Percentiles rank a stretch among this genome's conserved stretches.
phyloP scores from a whole-genome alignment of 2,888 invertebrate species.

The Dynastes maya region DNA sequence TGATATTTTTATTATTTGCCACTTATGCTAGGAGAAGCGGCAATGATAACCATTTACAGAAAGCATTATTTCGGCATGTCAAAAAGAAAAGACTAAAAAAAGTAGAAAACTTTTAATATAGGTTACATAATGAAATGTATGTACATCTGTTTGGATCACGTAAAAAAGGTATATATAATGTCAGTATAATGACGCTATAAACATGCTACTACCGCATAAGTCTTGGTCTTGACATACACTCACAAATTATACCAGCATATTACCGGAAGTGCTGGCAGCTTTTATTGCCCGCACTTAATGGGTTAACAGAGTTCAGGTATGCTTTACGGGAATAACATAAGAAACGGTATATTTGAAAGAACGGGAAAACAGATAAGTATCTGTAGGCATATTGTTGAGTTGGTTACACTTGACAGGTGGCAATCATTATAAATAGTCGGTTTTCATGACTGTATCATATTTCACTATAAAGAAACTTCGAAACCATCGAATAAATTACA shows the following conservation, averaged over 20 bases:
- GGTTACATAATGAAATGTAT: too few relatives aligned
- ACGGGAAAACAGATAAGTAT: slow-evolving; percentile 33
- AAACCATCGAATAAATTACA: too few relatives aligned
- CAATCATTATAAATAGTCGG: slow-evolving; percentile 27
- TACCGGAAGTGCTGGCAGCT: slow-evolving; percentile 33
- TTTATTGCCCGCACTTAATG: slow-evolving; percentile 24
- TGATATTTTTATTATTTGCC: slow-evolving; percentile 19
- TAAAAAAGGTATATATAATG: too few relatives aligned
- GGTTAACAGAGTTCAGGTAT: slow-evolving; percentile 20
- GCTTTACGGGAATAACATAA: slow-evolving; percentile 17
- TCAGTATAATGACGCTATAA: too few relatives aligned
- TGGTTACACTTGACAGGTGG: slow-evolving; percentile 12
- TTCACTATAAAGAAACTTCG: background rate
- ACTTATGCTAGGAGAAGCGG: background rate
- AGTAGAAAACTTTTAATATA: too few relatives aligned
- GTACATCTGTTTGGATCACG: too few relatives aligned
- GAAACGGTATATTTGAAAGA: slow-evolving; percentile 26
- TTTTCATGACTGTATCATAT: slow-evolving; percentile 17
- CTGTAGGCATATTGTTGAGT: background rate
- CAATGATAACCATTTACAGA: background rate
- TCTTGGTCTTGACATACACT: slow-evolving; percentile 1
- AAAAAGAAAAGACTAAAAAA: too few relatives aligned
- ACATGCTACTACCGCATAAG: background rate
- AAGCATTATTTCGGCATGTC: background rate
- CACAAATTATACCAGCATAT: slow-evolving; percentile 12